A percentile compares a stretch with the other conserved stretches of the same genome.
Evolutionary conservation across 2,113 vertebrate genomes (phyloP).

Genomic region (Mormyrus iriodes): DNA sequence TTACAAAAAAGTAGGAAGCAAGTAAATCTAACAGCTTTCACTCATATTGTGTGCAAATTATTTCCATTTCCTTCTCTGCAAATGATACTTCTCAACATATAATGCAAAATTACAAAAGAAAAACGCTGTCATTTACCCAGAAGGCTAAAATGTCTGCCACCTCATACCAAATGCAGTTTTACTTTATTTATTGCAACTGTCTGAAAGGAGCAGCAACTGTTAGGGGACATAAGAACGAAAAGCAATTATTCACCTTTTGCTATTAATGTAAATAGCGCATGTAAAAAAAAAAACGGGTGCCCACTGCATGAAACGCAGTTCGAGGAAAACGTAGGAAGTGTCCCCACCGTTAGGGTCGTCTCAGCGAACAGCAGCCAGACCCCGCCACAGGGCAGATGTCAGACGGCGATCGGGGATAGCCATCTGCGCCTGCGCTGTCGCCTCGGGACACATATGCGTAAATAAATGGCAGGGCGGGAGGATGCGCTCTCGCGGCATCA

Average conservation of each 20-base stretch:
- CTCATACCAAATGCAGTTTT: neutral
- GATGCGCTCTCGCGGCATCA: neutral
- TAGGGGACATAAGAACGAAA: neutral
- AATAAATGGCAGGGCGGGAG: neutral
- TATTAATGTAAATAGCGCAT: neutral
- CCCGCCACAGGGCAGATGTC: neutral
- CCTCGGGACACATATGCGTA: neutral
- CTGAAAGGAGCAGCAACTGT: neutral
- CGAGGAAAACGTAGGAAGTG: neutral
- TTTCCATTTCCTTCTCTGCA: neutral
- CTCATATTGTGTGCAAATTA: neutral
- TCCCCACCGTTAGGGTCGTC: neutral
- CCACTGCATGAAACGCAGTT: neutral
- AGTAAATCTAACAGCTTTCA: neutral
- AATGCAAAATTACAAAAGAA: neutral
- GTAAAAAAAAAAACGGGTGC: neutral
- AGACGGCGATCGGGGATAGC: neutral
- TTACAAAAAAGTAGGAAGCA: neutral
- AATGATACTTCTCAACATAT: neutral
- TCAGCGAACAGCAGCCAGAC: neutral
- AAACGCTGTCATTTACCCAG: slow-evolving; percentile 24
- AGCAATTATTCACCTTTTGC: neutral
- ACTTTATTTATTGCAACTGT: neutral
- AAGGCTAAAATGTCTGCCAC: slow-evolving; percentile 43
- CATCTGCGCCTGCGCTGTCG: neutral